Evolutionary conservation across 2,888 invertebrate genomes (phyloP), one percentile per base, ranked within the genome.

Genomic region (Deladenus siricidicola): DNA sequence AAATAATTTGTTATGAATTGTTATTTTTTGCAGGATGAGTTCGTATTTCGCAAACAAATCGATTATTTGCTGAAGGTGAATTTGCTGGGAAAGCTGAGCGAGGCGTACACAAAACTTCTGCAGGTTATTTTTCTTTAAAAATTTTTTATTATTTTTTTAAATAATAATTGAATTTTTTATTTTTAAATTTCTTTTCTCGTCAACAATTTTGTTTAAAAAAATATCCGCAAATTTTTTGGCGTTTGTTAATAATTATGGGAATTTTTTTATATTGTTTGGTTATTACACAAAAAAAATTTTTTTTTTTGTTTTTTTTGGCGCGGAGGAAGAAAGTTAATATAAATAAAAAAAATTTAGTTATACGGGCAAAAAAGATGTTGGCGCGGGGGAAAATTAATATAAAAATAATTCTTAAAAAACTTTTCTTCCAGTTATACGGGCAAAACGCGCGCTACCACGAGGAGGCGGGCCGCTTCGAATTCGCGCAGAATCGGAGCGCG

Each of bases 381-480:
- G n/a, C n/a, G n/a, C n/a, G n/a, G n/a, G n/a, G n/a, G n/a, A n/a
- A n/a, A n/a, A n/a, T n/a, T n/a, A n/a, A n/a, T n/a, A n/a, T n/a
- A n/a, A n/a, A n/a, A n/a, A n/a, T n/a, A n/a, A n/a, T n/a, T n/a
- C n/a, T n/a, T n/a, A n/a, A n/a, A n/a, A n/a, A n/a, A n/a, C n/a
- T n/a, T n/a, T n/a, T n/a, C n/a, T 64, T 67, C 48, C 21, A 69
- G 69, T 52, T 86, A 6, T 88, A 89, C 78, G 85, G 86, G 17
- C 85, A 87, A 54, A 86, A 86, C 70, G 85, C 86, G 14, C 57
- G 76, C 69, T 82, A 87, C 64, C 91, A 90, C 89, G 84, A 86
- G 60, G 81, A 86, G 68, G 89, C 89, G 0, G 88, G 88, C 10
- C 85, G 85, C 70, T 89, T 86, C 86, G 88, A 89, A 79, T 84